Percentiles rank a stretch among this genome's conserved stretches.
Conservation (phyloP, 2,888 invertebrate species). For the Eupithecia tripunctaria region DNA sequence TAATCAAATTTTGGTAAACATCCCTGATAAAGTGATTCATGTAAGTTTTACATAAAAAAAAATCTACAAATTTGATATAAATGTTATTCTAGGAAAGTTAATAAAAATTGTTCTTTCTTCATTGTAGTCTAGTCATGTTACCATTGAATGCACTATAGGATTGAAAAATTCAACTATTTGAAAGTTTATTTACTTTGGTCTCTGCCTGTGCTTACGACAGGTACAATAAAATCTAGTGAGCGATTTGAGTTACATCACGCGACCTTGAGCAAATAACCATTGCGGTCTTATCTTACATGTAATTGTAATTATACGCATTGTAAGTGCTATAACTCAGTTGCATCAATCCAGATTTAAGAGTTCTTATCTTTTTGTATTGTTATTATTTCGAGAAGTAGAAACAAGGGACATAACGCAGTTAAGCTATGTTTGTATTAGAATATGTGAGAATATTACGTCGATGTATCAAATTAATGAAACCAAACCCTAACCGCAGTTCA, state of each 20-base stretch:
- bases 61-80: neutral
- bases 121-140: neutral
- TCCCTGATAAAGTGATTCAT: neutral
- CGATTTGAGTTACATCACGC: constrained; percentile 32
- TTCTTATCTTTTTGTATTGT: constrained; percentile 16
- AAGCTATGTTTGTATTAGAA: neutral
- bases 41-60: too few species aligned
- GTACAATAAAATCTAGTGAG: constrained; percentile 36
- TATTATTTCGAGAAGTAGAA: neutral
- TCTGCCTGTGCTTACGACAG: constrained; percentile 24
- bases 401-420: neutral
- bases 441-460: neutral
- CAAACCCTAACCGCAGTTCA: neutral
- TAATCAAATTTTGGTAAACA: neutral
- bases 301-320: constrained; percentile 42
- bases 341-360: constrained; percentile 26
- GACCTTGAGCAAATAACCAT: constrained; percentile 41
- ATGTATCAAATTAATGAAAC: neutral
- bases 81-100: neutral
- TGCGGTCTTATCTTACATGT: constrained; percentile 40
- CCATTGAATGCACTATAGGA: neutral
- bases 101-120: neutral
- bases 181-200: constrained; percentile 12
- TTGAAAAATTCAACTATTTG: neutral
- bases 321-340: constrained; percentile 37